Evolutionary conservation across 2,113 vertebrate genomes (phyloP), one percentile per base, ranked within the genome.

Genomic region (Gnathochromis pfefferi): DNA sequence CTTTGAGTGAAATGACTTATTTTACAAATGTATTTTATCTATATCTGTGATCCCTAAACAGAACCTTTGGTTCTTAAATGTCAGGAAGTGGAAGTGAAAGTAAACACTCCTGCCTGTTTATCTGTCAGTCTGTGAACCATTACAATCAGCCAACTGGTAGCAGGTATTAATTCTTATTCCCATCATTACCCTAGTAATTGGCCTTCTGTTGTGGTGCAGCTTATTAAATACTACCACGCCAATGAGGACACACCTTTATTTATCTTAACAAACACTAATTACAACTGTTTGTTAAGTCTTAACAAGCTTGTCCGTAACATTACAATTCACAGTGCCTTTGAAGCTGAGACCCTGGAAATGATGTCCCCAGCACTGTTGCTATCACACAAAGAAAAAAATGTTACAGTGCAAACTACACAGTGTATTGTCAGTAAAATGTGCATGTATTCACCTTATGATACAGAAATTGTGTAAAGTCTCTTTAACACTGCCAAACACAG

Each of bases 261-360:
- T 38, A 26, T 90, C 82, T 90, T 80, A 81, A 91, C 80, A 79
- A 89, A 88, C 85, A 85, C 81, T 92, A 83, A 91, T 91, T 89
- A 90, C 87, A 80, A 85, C 31, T 10, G 11, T 87, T 83, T 53
- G 78, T 82, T 47, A 11, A 28, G 80, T 70, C 51, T 57, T 55
- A 14, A 80, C 21, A 13, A 60, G 17, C 47, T 51, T 68, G 79
- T 60, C 12, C 0, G 23, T 87, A 55, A 75, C 85, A 89, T 88
- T 89, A 78, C 86, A 54, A 86, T 93, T 90, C 88, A 88, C 68
- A 84, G 78, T 60, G 68, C 87, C 81, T 93, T 89, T 90, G 88
- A 86, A 89, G 81, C 63, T 80, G 33, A 57, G 73, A 54, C 28
- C 68, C 23, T 28, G 19, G 68, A 86, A 87, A 49, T 10, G 70